A percentile compares a stretch with the other conserved stretches of the same genome.
Evolutionary conservation across 2,113 vertebrate genomes (phyloP).

Genomic region (Pollachius pollachius): DNA sequence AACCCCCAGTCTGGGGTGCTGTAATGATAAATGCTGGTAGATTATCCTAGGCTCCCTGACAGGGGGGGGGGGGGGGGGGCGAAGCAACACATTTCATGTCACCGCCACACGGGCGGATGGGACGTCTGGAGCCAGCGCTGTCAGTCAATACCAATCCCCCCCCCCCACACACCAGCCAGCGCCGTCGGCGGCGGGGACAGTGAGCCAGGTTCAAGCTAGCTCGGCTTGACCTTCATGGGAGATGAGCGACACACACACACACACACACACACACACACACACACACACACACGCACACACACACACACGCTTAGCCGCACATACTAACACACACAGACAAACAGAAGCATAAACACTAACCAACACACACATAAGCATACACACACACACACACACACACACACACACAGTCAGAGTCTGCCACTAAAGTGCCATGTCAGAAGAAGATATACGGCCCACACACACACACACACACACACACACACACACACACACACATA

Average conservation of each 20-base stretch:
- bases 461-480: slow-evolving; percentile 13
- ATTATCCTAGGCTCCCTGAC: slow-evolving; percentile 43
- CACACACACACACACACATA: slow-evolving; percentile 6
- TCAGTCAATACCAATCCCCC: slow-evolving; percentile 48
- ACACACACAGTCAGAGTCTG: background rate
- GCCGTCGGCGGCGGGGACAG: slow-evolving; percentile 28
- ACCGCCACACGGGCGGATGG: slow-evolving; percentile 28
- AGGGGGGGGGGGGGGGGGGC: slow-evolving; percentile 11
- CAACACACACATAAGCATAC: background rate
- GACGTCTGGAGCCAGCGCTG: slow-evolving; percentile 45
- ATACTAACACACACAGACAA: slow-evolving; percentile 1
- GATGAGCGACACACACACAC: background rate
- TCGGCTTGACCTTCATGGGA: slow-evolving; percentile 51
- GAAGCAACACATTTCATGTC: slow-evolving; percentile 42
- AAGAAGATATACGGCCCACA: too few relatives aligned
- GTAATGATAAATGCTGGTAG: slow-evolving; percentile 34
- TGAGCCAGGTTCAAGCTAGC: slow-evolving; percentile 42
- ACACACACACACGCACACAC: background rate
- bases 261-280: background rate
- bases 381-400: slow-evolving; percentile 14
- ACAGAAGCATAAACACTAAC: slow-evolving; percentile 12
- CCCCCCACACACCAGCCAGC: too few relatives aligned
- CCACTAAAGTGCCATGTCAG: background rate
- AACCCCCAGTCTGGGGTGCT: slow-evolving; percentile 4
- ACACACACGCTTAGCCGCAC: background rate